Evolutionary conservation across 2,888 invertebrate species (phyloP), one percentile per base, ranked within the genome.

Genomic region (Papilio elwesi): DNA sequence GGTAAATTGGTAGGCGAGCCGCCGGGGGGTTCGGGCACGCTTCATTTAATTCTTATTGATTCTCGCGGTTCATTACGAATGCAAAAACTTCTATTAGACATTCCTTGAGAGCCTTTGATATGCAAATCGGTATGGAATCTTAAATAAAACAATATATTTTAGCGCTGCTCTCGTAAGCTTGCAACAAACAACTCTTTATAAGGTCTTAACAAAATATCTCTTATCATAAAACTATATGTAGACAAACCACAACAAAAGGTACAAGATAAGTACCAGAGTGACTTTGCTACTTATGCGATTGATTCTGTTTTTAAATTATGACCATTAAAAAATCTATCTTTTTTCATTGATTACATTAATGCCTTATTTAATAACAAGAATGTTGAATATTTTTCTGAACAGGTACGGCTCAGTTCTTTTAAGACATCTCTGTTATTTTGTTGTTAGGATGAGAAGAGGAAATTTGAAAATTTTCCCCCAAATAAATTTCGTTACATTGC

Each of bases 51-150:
- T 85, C 83, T 78, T 82, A 89, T 90, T 83, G 88, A 89, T 89
- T 87, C 81, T 82, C 81, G 83, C 77, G 86, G 86, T 88, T 91
- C 89, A 88, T 91, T 91, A 91, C 82, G 76, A 86, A 90, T 91
- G 88, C 90, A 87, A 90, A 91, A 90, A 89, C 87, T 89, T 88
- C 84, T 87, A 87, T 90, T 85, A 87, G 84, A 85, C 83, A 87
- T 85, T 89, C 85, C 82, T 82, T 83, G 79, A 82, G 78, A 74
- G 78, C 82, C 87, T 91, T 92, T 92, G 87, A 83, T 86, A 91
- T 90, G 90, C 85, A 89, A 92, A 92, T 91, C 75, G 57, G 78
- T 78, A 79, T 77, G 70, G 77, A 79, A 80, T 85, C 84, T 86
- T 87, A 87, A 88, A 81, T 83, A 83, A 87, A 88, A 92, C 90